A percentile compares a stretch with the other conserved stretches of the same genome.
phyloP scores from a whole-genome alignment of 2,113 vertebrate species.

The Lepus timidus region DNA sequence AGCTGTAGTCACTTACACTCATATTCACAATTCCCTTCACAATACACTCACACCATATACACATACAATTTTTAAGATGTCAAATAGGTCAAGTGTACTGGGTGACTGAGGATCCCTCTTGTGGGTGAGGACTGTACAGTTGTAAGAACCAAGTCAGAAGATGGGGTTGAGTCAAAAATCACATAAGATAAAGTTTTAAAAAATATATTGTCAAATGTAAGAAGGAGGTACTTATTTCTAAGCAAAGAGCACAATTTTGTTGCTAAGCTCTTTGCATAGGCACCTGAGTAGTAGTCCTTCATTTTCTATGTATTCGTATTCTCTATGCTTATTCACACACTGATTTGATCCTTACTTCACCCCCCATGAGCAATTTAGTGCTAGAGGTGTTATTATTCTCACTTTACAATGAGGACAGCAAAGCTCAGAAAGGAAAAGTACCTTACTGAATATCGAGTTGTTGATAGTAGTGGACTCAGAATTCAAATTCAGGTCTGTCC shows the following conservation, averaged over 20 bases:
- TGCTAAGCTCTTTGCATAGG: neutral
- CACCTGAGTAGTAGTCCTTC: neutral
- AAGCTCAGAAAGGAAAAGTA: neutral
- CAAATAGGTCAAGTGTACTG: neutral
- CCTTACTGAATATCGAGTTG: neutral
- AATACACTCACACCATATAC: neutral
- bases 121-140: neutral
- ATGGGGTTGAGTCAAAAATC: neutral
- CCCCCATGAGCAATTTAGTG: neutral
- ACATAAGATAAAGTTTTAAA: neutral
- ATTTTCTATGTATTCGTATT: neutral
- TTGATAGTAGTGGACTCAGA: neutral
- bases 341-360: neutral
- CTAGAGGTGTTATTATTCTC: neutral
- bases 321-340: neutral
- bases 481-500: neutral
- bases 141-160: constrained; percentile 9
- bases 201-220: neutral
- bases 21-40: neutral
- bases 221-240: too few relatives aligned
- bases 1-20: neutral
- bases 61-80: neutral
- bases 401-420: neutral
- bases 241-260: neutral
- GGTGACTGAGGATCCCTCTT: neutral